Conservation (phyloP, 2,888 invertebrate species). For the Aporophyla lueneburgensis region DNA sequence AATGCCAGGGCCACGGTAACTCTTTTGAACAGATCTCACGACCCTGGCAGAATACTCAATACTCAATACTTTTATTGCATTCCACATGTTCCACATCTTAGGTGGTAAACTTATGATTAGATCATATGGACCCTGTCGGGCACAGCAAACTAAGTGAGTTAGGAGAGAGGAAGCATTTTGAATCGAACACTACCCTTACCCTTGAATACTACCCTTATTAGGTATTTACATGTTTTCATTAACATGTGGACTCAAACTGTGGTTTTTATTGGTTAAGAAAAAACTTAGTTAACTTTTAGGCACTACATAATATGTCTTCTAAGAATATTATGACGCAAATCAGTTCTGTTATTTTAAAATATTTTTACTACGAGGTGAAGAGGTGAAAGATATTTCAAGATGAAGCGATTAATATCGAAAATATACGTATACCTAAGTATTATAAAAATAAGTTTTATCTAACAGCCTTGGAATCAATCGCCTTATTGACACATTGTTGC, state of each 20-base stretch:
- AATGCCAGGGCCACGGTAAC: too few relatives aligned
- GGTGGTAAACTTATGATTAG: too few relatives aligned
- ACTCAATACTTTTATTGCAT: too few relatives aligned
- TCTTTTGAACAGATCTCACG: too few relatives aligned
- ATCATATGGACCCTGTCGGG: too few relatives aligned
- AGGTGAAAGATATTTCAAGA: conserved; percentile 6
- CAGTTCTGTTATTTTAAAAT: conserved; percentile 1
- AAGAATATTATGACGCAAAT: conserved; percentile 1
- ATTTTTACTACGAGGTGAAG: neutral
- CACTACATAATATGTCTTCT: neutral
- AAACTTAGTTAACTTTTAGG: neutral
- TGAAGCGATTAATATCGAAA: neutral
- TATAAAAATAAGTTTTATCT: conserved; percentile 7
- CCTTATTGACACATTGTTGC: neutral
- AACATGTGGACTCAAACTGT: neutral
- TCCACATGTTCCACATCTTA: too few relatives aligned
- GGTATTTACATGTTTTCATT: neutral
- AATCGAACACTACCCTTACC: too few relatives aligned
- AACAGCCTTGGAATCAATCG: conserved; percentile 17
- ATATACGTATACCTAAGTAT: neutral
- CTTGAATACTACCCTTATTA: too few relatives aligned
- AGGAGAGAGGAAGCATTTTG: too few relatives aligned
- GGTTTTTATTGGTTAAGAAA: neutral
- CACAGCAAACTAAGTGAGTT: too few relatives aligned
- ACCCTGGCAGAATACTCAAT: too few relatives aligned